Evolutionary conservation across 2,113 vertebrate species (phyloP).

Genomic region (Cyanistes caeruleus): DNA sequence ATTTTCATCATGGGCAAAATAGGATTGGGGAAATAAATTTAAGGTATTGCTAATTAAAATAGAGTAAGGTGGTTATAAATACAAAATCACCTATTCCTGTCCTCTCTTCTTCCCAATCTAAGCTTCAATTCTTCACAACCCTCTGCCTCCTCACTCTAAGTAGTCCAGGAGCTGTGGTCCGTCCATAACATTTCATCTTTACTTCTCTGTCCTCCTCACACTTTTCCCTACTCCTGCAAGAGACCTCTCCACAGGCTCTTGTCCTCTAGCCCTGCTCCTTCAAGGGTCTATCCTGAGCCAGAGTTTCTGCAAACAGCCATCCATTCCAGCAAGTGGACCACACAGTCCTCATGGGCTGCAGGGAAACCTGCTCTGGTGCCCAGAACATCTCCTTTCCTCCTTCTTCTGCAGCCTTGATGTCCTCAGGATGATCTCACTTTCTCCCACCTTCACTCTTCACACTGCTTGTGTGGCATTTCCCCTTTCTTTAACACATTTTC

Average conservation of each 20-base stretch:
- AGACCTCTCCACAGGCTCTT: background rate
- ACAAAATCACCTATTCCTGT: background rate
- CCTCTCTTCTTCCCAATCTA: background rate
- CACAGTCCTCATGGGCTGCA: rapidly evolving
- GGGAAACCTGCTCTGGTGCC: background rate
- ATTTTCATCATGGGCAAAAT: background rate
- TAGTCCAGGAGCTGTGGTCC: background rate
- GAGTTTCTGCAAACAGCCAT: background rate
- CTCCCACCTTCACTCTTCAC: background rate
- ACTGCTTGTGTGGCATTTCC: background rate
- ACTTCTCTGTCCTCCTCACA: background rate
- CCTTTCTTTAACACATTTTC: background rate
- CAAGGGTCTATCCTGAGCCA: rapidly evolving
- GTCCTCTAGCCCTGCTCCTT: background rate
- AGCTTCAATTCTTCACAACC: background rate
- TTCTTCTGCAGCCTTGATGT: background rate
- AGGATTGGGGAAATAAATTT: background rate
- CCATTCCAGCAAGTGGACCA: background rate
- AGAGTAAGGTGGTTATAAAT: background rate
- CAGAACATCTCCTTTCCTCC: background rate
- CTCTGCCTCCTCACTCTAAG: background rate
- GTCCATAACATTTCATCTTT: background rate
- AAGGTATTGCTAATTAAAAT: background rate
- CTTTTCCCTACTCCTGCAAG: background rate
- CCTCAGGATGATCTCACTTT: background rate